Evolutionary conservation across 2,888 invertebrate species (phyloP), one percentile per base, ranked within the genome.

Genomic region (Pristionchus fissidentatus): DNA sequence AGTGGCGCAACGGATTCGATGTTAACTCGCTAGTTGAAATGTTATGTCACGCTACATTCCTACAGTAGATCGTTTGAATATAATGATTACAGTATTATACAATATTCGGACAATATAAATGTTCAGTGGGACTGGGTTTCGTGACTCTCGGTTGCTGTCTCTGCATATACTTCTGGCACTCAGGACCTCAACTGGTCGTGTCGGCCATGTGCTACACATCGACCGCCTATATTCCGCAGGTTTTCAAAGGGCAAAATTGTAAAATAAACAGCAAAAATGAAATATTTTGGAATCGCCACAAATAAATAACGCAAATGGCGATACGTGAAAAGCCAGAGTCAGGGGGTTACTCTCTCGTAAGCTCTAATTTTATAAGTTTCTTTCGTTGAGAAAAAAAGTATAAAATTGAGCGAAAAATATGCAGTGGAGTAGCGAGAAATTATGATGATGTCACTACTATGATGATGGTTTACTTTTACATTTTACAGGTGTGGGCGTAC

Each of bases 191-290:
- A 7, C 15, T 70, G 38, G 3, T 10, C 13, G 83, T 83, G 19
- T 38, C 83, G 1, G 70, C 83, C 1, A 73, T 73, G 70, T 83
- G 83, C 83, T 83, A 52, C 55, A 83, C 83, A 8, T 83, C 83
- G 3, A 83, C 83, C n/a, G 83, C 83, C 26, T 83, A 83, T 26
- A 83, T 55, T 49, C 73, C 83, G 1, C n/a, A 41, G 41, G 83
- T 83, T 7, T n/a, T n/a, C n/a, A n/a, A n/a, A n/a, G n/a, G n/a
- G n/a, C n/a, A n/a, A n/a, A 70, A 10, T 32, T 46, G 8, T 19
- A 8, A 73, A 15, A 38, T 73, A n/a, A n/a, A n/a, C 8, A 41
- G 73, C 35, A 38, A 41, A 73, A 73, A 35, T 10, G 8, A 60
- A 60, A 49, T 49, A 10, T 13, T 49, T 19, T 49, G 49, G 13